phyloP scores from a whole-genome alignment of 2,888 invertebrate species.

The Diarsia rubi region DNA sequence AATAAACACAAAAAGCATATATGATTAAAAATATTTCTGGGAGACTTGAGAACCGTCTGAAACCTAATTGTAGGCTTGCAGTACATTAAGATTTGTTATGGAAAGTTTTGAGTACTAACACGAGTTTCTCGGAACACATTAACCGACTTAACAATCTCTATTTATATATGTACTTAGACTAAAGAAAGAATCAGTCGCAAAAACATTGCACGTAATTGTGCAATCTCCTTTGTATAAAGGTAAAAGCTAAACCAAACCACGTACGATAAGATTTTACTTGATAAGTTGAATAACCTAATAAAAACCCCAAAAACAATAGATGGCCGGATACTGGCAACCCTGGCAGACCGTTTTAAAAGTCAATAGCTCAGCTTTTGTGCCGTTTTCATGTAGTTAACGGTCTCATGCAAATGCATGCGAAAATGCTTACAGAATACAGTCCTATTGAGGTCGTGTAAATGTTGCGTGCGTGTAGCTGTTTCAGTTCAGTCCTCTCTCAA shows the following conservation, averaged over 20 bases:
- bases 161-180: constrained; percentile 7
- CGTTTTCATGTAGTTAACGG: constrained; percentile 72
- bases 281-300: constrained; percentile 11
- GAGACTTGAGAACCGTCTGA: not conserved
- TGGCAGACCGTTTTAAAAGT: constrained; percentile 67
- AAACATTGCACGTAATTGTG: constrained; percentile 19
- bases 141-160: constrained; percentile 8
- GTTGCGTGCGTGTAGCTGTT: constrained; percentile 46
- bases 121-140: constrained; percentile 19
- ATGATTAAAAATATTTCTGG: not conserved
- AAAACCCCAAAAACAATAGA: constrained; percentile 12
- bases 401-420: constrained; percentile 68
- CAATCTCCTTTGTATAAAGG: constrained; percentile 16
- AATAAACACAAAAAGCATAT: not conserved
- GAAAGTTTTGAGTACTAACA: constrained; percentile 7
- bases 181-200: constrained; percentile 3
- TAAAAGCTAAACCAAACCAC: constrained; percentile 14
- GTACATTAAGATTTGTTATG: not conserved
- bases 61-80: not conserved
- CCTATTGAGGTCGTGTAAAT: constrained; percentile 67
- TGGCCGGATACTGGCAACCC: constrained; percentile 49
- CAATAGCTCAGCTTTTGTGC: constrained; percentile 67
- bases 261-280: constrained; percentile 17
- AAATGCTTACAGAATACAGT: constrained; percentile 59
- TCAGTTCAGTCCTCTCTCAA: constrained; percentile 49